Percentiles rank a stretch among this genome's conserved stretches.
These are phyloP conservation scores for Corydoras maculifer DNA, from an alignment of 2,113 vertebrate genomes.

Conservation along the genomic window DNA sequence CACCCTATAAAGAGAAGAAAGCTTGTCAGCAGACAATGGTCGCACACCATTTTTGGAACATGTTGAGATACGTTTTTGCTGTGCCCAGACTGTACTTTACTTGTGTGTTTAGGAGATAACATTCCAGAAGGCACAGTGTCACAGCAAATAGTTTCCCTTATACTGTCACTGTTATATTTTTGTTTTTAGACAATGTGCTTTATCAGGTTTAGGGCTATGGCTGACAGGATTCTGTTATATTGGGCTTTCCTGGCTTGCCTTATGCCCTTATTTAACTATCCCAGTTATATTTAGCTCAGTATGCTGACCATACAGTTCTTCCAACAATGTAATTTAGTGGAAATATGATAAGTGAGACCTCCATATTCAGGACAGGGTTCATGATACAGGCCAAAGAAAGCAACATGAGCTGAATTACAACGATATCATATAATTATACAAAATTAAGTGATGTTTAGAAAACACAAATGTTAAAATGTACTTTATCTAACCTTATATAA, in stretches of 20 bases:
- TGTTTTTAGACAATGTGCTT: conserved; percentile 64
- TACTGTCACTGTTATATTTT: conserved; percentile 66
- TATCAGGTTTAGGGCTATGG: conserved; percentile 51
- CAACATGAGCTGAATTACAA: conserved; percentile 1
- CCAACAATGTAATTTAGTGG: conserved; percentile 63
- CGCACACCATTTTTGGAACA: conserved; percentile 8
- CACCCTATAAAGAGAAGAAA: conserved; percentile 11
- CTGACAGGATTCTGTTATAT: conserved; percentile 61
- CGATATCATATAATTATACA: too few relatives aligned
- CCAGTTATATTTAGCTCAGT: conserved; percentile 64
- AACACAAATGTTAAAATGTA: too few relatives aligned
- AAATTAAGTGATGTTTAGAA: too few relatives aligned
- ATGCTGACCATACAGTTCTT: conserved; percentile 63
- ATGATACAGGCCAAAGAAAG: conserved; percentile 24
- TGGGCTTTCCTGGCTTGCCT: conserved; percentile 64
- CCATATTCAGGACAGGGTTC: conserved; percentile 45
- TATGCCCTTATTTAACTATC: conserved; percentile 71
- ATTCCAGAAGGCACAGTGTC: conserved; percentile 63
- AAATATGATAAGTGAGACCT: conserved; percentile 55
- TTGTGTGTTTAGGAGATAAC: conserved; percentile 52
- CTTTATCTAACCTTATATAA: too few relatives aligned
- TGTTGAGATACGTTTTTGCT: conserved; percentile 17
- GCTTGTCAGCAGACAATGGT: conserved; percentile 15
- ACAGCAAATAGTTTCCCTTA: conserved; percentile 67
- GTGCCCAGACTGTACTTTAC: conserved; percentile 49